Base-by-base conservation (phyloP, 2,888 invertebrate species). In the Xylophagus ater region DNA sequence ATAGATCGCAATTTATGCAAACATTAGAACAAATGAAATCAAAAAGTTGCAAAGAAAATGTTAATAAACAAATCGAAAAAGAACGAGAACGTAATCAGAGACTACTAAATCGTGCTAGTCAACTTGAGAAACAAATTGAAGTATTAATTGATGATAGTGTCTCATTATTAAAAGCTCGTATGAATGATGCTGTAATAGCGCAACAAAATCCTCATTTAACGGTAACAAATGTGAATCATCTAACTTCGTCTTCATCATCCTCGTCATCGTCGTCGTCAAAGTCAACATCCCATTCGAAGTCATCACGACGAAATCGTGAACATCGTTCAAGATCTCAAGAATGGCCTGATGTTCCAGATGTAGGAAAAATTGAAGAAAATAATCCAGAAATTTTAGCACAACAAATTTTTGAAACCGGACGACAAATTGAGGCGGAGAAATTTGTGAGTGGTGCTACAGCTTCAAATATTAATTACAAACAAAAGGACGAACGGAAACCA, bases 121-220 rank as follows among this genome's bases (percentile, higher is more conserved):
- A 90, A 62, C 67, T 94, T 51, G 90, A 93, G 56, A 89, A 89
- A 59, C 90, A 93, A 69, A 90, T 94, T 47, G 83, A 81, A 60
- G 83, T 87, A 43, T 68, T 96, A 46, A 89, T 92, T 48, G 85
- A 86, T 53, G 93, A 94, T 60, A 90, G 93, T 56, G 88, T 92
- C 12, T 81, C 81, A 19, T 68, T 92, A 49, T 68, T 94, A 26
- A 88, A 90, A 62, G 81, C 83, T 30, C 74, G 93, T 46, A 86
- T 94, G 81, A 82, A 80, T 52, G 93, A 94, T 1, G 57, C 62
- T 1, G 34, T 62, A 15, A 43, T 62, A 24, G 44, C 45, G 2
- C 60, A 63, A 2, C 63, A 63, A 33, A 60, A 62, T 32, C 61
- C 64, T 3, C 62, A 63, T 44, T 57, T 62, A 9, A 52, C 21